phyloP scores from a whole-genome alignment of 2,797 vertebrate genomes.

The Miichthys miiuy region DNA sequence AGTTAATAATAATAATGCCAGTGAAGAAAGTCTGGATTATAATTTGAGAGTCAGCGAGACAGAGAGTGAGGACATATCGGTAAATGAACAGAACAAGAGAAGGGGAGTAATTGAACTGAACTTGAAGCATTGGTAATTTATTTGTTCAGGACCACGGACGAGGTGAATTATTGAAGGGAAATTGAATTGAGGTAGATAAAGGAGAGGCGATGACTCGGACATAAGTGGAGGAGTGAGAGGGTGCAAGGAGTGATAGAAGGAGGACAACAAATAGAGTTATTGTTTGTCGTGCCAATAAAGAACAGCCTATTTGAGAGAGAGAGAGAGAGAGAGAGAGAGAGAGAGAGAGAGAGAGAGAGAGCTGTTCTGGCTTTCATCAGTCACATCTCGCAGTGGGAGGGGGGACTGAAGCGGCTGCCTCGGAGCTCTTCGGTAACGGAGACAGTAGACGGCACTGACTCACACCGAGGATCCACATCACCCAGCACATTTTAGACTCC shows the following conservation, averaged over 20 bases:
- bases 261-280: constrained; percentile 33
- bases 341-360: constrained; percentile 45
- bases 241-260: constrained; percentile 11
- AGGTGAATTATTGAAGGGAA: constrained; percentile 20
- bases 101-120: constrained; percentile 29
- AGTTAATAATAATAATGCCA: constrained; percentile 27
- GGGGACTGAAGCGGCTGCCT: constrained; percentile 65
- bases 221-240: constrained; percentile 11
- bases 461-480: constrained; percentile 34
- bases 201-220: background rate
- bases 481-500: constrained; percentile 38
- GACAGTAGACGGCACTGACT: constrained; percentile 67
- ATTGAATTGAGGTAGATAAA: constrained; percentile 46
- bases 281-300: constrained; percentile 35
- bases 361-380: constrained; percentile 60
- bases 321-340: constrained; percentile 40
- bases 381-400: constrained; percentile 70
- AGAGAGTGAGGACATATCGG: constrained; percentile 7
- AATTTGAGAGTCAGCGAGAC: constrained; percentile 8
- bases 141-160: constrained; percentile 7
- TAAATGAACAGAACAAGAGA: constrained; percentile 6
- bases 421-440: constrained; percentile 68
- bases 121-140: constrained; percentile 33
- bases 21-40: constrained; percentile 25
- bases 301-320: constrained; percentile 6